Percentiles rank a stretch among this genome's conserved stretches.
These are phyloP conservation scores for Lagenorhynchus albirostris DNA, from an alignment of 2,113 vertebrate genomes.

Conservation along the genomic window DNA sequence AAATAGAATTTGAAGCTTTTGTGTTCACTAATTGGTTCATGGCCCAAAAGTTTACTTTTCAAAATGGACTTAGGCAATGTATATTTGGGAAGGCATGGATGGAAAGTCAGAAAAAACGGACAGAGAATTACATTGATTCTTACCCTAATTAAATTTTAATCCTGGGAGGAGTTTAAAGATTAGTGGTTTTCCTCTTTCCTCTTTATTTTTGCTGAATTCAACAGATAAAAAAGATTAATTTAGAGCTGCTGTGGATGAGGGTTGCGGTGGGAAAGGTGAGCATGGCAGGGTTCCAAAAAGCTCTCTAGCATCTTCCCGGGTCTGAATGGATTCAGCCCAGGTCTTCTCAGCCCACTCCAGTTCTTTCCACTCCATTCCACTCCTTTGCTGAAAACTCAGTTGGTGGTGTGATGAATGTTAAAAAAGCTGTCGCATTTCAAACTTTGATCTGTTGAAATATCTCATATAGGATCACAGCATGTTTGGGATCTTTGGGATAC, in stretches of 20 bases:
- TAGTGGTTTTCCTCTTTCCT: background rate
- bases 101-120: background rate
- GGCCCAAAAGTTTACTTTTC: background rate
- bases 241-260: background rate
- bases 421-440: background rate
- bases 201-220: background rate
- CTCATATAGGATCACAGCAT: background rate
- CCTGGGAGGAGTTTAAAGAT: background rate
- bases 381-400: background rate
- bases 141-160: background rate
- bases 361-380: background rate
- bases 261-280: background rate
- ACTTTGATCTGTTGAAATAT: background rate
- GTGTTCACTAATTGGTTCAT: background rate
- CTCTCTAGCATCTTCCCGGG: background rate
- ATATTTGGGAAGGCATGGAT: background rate
- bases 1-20: background rate
- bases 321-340: fast-evolving
- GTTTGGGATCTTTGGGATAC: background rate
- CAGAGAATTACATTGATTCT: background rate
- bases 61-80: background rate
- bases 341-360: background rate
- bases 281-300: fast-evolving
- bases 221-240: background rate
- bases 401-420: background rate